Evolutionary conservation across 2,113 vertebrate species (phyloP).

Genomic region (Ceyx margarethae): DNA sequence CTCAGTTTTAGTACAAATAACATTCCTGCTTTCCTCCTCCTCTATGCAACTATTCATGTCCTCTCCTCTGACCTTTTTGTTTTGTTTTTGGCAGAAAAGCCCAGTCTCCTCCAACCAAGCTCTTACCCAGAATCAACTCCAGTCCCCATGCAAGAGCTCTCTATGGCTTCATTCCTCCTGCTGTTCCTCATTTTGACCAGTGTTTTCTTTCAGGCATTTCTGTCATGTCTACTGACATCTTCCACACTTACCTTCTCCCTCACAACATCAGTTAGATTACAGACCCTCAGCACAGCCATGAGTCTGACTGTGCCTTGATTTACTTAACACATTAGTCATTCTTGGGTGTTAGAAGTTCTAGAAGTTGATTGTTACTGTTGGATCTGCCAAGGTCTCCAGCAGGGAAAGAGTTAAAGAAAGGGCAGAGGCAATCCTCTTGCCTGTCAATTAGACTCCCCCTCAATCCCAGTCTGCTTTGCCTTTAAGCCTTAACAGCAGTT

Average conservation of each 20-base stretch:
- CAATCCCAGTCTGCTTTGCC: conserved; percentile 4
- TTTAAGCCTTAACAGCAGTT: conserved; percentile 26
- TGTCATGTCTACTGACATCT: neutral
- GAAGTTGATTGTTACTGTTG: neutral
- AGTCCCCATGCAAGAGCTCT: neutral
- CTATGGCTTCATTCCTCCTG: neutral
- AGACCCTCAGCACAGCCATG: neutral
- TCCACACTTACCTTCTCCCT: neutral
- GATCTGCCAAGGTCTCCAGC: neutral
- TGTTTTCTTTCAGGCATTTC: neutral
- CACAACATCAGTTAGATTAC: neutral
- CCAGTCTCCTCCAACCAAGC: neutral
- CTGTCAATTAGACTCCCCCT: neutral
- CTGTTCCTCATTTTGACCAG: neutral
- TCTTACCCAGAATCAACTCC: neutral
- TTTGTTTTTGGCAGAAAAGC: neutral
- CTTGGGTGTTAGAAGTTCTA: neutral
- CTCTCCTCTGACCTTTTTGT: neutral
- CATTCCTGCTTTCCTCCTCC: neutral
- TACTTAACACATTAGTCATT: neutral
- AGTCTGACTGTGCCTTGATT: neutral
- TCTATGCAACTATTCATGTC: neutral
- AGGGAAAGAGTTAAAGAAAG: conserved; percentile 3
- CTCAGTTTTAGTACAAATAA: neutral
- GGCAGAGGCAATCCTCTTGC: neutral